Percentiles rank a stretch among this genome's conserved stretches.
Conservation (phyloP, 1,140 invertebrate species). For the Drosophila melanogaster region DNA sequence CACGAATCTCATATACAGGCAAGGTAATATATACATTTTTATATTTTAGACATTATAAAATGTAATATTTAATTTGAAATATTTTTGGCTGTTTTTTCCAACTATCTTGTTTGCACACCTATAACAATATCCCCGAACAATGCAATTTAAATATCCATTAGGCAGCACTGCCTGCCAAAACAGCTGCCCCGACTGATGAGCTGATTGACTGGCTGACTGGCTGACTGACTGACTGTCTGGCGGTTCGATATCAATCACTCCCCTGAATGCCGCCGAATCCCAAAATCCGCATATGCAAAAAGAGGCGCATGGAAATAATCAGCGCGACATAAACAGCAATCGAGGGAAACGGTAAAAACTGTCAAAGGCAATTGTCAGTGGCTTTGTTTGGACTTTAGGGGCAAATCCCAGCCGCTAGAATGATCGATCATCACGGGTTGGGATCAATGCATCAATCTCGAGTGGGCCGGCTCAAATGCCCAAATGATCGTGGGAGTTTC, state of each 20-base stretch:
- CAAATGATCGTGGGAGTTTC: constrained; percentile 79
- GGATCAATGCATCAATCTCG: constrained; percentile 54
- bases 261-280: constrained; percentile 1
- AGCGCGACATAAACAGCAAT: constrained; percentile 63
- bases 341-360: constrained; percentile 66
- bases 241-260: constrained; percentile 54
- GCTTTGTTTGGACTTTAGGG: constrained; percentile 55
- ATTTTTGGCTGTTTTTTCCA: neutral
- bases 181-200: constrained; percentile 54
- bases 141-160: constrained; percentile 51
- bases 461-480: constrained; percentile 42
- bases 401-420: constrained; percentile 25
- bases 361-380: constrained; percentile 73
- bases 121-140: constrained; percentile 1
- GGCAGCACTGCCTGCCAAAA: constrained; percentile 22
- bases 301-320: constrained; percentile 42
- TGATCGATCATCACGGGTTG: constrained; percentile 62
- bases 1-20: no score
- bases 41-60: no score
- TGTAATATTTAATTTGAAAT: neutral
- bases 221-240: no score
- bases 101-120: neutral
- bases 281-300: constrained; percentile 46
- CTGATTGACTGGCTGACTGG: constrained; percentile 19
- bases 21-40: no score